Evolutionary conservation across 1,140 invertebrate genomes (phyloP), one percentile per base, ranked within the genome.

Genomic region (Leucophenga varia): DNA sequence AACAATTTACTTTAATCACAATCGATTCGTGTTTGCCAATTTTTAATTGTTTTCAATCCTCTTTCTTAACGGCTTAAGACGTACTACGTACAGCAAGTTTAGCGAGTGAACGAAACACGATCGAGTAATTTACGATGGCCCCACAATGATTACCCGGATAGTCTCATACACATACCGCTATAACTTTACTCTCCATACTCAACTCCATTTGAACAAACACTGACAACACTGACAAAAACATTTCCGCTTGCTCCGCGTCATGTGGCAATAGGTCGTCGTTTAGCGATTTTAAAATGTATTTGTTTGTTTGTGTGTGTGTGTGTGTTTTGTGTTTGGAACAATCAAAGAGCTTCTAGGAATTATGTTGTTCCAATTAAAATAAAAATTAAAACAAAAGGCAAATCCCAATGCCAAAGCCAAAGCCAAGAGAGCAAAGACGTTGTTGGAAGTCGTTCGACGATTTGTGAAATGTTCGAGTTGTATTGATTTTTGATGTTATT

Each of bases 301-400:
- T n/a, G n/a, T n/a, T n/a, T n/a, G n/a, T n/a, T n/a, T n/a, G n/a
- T n/a, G n/a, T n/a, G n/a, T n/a, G n/a, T n/a, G n/a, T n/a, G n/a
- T n/a, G n/a, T n/a, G n/a, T n/a, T n/a, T n/a, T n/a, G n/a, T n/a
- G n/a, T n/a, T n/a, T n/a, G n/a, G n/a, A n/a, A n/a, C n/a, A n/a
- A n/a, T n/a, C n/a, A n/a, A n/a, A n/a, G 59, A 64, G 63, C 57
- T 71, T 71, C 67, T 71, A 67, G 67, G 67, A 71, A 71, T 71
- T 71, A 71, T 71, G 67, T 71, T 71, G 67, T 71, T 71, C 67
- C 67, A 67, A 68, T 71, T 71, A 68, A 68, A 68, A 68, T 68
- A 68, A 71, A 71, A 67, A 63, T 71, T 70, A 60, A 71, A 69
- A 57, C n/a, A 57, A 55, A 44, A 47, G 35, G n/a, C n/a, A 30